Evolutionary conservation across 2,113 vertebrate genomes (phyloP).

Genomic region (Leuciscus idus): DNA sequence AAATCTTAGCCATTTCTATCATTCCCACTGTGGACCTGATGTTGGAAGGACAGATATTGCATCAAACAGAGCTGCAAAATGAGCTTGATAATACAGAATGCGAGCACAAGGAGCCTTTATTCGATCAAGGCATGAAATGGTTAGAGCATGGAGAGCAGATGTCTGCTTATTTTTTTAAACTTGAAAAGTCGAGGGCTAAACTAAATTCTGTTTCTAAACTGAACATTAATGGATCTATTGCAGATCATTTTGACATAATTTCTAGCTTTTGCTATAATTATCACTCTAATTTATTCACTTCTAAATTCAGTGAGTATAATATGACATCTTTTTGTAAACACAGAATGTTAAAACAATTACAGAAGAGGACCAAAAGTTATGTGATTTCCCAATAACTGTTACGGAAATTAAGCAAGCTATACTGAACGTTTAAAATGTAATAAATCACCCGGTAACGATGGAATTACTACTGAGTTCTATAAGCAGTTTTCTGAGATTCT

Average conservation of each 20-base stretch:
- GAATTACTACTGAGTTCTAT: too few relatives aligned
- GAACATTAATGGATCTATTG: slow-evolving; percentile 28
- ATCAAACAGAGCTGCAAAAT: too few relatives aligned
- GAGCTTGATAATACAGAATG: too few relatives aligned
- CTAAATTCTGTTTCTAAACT: neutral
- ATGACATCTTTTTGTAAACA: neutral
- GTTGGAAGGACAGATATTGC: too few relatives aligned
- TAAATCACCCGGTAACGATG: neutral
- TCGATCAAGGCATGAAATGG: too few relatives aligned
- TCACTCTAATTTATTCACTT: neutral
- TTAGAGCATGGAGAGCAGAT: neutral
- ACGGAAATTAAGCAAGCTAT: neutral
- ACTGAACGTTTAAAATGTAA: neutral
- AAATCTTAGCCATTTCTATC: too few relatives aligned
- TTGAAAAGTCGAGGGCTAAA: neutral
- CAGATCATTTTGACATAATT: neutral
- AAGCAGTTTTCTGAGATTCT: too few relatives aligned
- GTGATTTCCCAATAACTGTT: neutral
- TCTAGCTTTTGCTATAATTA: neutral
- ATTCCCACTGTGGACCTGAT: too few relatives aligned
- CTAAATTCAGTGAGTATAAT: neutral
- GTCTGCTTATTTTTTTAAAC: slow-evolving; percentile 13
- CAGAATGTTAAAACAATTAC: neutral
- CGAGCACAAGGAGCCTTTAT: too few relatives aligned
- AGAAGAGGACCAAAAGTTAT: neutral